Evolutionary conservation across 2,888 invertebrate species (phyloP), one percentile per base, ranked within the genome.

Genomic region (Ophonus ardosiacus): DNA sequence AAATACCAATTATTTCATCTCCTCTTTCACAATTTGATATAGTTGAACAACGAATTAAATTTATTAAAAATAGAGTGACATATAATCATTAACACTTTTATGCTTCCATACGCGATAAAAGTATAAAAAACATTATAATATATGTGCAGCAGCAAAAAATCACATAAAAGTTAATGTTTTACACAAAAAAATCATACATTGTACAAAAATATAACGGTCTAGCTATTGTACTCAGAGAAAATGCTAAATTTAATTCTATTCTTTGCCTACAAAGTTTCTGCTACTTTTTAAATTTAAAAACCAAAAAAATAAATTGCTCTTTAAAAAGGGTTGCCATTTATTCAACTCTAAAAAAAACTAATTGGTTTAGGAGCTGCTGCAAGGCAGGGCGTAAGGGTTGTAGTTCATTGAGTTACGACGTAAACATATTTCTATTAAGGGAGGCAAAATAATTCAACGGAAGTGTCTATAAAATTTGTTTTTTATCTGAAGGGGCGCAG

Each of bases 401-500:
- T 17, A 74, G 18, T 40, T 40, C 40, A 74, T 74, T 74, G 43
- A 74, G 71, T 74, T 74, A 74, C 40, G 71, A 74, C 71, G 71
- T 74, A 43, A 74, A 43, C 71, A 74, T 43, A 43, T 74, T 74
- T 43, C 71, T 74, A 74, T 74, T 74, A 74, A 74, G 71, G 71
- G 71, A 40, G 40, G 71, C 43, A 74, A 43, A 74, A 74, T 74
- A 74, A 74, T 43, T 74, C 71, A 74, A 18, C 18, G 40, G 13
- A 43, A 57, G 56, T 78, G 56, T 78, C 78, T 78, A 78, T 78
- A 78, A 78, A 78, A 78, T 78, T 21, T 78, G 56, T 24, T 78
- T 78, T 78, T 78, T 78, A 78, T 78, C 78, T 78, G 78, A n/a
- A 57, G 15, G 24, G 21, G 56, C 15, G 76, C 57, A 8, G 56